Base-by-base conservation (phyloP, 2,797 vertebrate genomes). In the Merluccius polli region DNA sequence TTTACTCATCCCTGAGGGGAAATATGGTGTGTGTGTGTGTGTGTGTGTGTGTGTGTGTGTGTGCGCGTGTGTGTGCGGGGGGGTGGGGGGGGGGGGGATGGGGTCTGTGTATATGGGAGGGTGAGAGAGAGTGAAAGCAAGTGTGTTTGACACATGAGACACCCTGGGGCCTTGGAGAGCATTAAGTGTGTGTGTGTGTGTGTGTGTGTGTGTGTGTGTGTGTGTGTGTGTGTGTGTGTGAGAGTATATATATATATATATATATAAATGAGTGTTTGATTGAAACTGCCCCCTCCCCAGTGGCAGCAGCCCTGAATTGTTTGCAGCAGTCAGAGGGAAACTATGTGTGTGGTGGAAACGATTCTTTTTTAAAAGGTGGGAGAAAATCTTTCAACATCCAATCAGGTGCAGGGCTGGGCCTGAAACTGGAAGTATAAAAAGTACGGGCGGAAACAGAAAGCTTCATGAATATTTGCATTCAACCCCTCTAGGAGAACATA, bases 261-360 rank as follows among this genome's bases (percentile, higher is more conserved):
- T 35, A 35, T 35, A 38, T 38, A 38, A 5, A 38, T 12, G 59
- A 27, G 4, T 65, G 59, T 65, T n/a, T 24, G 59, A 65, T 38
- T 73, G 83, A 84, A 86, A 86, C 82, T 36, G 71, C 75, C 11
- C 1, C 78, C 71, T 27, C 9, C 83, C 79, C 18, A 0, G 82
- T 30, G 74, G 84, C 87, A 85, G 79, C 76, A 81, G 75, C 84
- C 80, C 81, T 80, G 82, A 85, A 48, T 71, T 86, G 85, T 88
- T 85, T 81, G 24, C 44, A 63, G 1, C 77, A 30, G 75, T 88
- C 83, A 81, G 27, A 75, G 21, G 44, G 70, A 85, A 85, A 82
- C 75, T 52, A 83, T 81, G 82, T 21, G 4, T 48, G 44, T 73
- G 30, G 67, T 72, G 74, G 70, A 63, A 65, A 29, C 11, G 4